These are phyloP conservation scores for Tetrax tetrax DNA, from an alignment of 2,113 vertebrate species.

Conservation along the genomic window DNA sequence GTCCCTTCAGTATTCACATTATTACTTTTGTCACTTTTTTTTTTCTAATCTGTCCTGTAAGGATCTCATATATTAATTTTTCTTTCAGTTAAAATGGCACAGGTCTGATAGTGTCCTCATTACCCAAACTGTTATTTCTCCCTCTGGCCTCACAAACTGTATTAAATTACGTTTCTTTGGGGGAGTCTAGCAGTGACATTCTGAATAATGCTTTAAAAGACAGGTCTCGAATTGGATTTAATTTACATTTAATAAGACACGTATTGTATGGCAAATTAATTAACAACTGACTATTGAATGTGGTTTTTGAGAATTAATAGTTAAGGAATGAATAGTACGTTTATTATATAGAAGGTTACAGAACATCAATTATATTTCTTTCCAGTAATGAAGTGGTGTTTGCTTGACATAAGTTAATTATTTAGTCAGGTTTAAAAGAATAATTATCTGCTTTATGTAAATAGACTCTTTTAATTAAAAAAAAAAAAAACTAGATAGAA, in stretches of 20 bases:
- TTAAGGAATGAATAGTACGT: neutral
- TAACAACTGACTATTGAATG: neutral
- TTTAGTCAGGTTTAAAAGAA: slow-evolving; percentile 21
- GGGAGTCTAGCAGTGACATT: slow-evolving; percentile 18
- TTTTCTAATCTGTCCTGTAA: neutral
- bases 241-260: slow-evolving; percentile 58
- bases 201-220: slow-evolving; percentile 18
- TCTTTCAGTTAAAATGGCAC: slow-evolving; percentile 36
- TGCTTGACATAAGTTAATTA: slow-evolving; percentile 29
- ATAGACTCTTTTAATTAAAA: neutral
- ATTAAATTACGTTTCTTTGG: slow-evolving; percentile 37
- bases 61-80: slow-evolving; percentile 32
- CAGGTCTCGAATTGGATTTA: slow-evolving; percentile 45
- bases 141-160: slow-evolving; percentile 50
- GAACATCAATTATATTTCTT: slow-evolving; percentile 36
- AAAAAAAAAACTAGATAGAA: neutral
- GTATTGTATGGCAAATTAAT: slow-evolving; percentile 49
- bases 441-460: slow-evolving; percentile 11
- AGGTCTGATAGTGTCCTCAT: slow-evolving; percentile 19
- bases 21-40: slow-evolving; percentile 9
- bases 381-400: slow-evolving; percentile 17
- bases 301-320: slow-evolving; percentile 14
- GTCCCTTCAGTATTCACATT: slow-evolving; percentile 1
- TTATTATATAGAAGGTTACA: neutral
- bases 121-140: slow-evolving; percentile 58